Evolutionary conservation across 2,888 invertebrate genomes (phyloP), one percentile per base, ranked within the genome.

Genomic region (Thumatha senex): DNA sequence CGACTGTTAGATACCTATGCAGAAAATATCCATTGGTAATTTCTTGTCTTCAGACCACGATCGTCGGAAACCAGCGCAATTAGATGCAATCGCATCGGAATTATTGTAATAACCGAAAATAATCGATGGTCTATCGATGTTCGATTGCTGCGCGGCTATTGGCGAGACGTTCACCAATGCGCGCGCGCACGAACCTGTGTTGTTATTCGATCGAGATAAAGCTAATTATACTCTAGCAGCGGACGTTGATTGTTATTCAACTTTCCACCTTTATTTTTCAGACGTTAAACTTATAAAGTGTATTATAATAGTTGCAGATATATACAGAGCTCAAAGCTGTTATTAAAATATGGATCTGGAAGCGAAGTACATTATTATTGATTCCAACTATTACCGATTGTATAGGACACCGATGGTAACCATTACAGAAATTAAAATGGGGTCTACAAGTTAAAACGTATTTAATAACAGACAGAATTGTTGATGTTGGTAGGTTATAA

Each of bases 101-200:
- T 91, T 90, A 91, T 91, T 90, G 85, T 91, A 90, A 90, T 91
- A 88, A 91, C 83, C 80, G 82, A 89, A 90, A 89, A 89, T 82
- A 89, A 89, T 89, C 82, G 84, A 86, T 86, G 72, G 66, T 82
- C 80, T 81, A 84, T 84, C 83, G 80, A 85, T 76, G 78, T 74
- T 67, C 72, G 81, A 79, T 80, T 72, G 82, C 64, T 61, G 84
- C 68, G 54, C 77, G 71, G 78, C 80, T 74, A 91, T 90, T 91
- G 91, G 91, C 74, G 77, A 77, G 75, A 70, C 67, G 72, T 72
- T 76, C 78, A 72, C 91, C 91, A 90, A 90, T 91, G 85, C 88
- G 84, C 85, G 78, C 67, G 83, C 87, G 83, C 87, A 80, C 78
- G 79, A 80, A 60, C 70, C 63, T 58, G 61, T 72, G 72, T 78